phyloP scores from a whole-genome alignment of 2,113 vertebrate genomes.

The Chloropsis hardwickii region DNA sequence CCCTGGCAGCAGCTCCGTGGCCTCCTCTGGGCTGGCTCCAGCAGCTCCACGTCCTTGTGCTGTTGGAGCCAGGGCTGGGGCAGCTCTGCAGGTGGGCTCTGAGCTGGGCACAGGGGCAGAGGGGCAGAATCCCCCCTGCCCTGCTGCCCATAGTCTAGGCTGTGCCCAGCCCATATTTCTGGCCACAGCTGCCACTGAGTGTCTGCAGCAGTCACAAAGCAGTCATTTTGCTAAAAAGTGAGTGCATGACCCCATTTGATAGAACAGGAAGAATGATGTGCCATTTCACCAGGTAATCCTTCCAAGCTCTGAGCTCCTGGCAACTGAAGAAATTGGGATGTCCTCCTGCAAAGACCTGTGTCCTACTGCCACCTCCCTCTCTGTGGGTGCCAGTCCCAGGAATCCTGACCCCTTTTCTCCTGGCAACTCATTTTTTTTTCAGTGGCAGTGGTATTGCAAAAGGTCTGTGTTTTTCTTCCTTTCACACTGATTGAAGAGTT shows the following conservation, averaged over 20 bases:
- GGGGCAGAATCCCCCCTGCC: neutral
- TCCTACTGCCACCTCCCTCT: neutral
- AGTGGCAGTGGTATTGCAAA: neutral
- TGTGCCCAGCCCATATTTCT: neutral
- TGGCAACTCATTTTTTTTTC: neutral
- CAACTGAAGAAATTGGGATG: neutral
- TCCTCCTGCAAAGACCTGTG: neutral
- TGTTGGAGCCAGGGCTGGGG: neutral
- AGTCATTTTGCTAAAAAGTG: neutral
- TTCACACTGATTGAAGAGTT: neutral
- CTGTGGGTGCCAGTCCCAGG: neutral
- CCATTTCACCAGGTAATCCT: fast-evolving
- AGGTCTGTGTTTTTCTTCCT: neutral
- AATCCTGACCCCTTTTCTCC: neutral
- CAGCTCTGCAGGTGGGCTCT: neutral
- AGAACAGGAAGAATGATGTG: neutral
- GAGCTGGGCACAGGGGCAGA: fast-evolving
- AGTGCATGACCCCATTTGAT: fast-evolving
- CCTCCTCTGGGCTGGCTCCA: neutral
- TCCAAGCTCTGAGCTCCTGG: fast-evolving
- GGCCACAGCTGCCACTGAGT: neutral
- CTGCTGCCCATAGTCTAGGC: neutral
- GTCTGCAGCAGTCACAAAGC: neutral
- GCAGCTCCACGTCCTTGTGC: fast-evolving
- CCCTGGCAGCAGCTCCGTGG: neutral